Conservation (phyloP, 2,113 vertebrate genomes). For the Scatophagus argus region DNA sequence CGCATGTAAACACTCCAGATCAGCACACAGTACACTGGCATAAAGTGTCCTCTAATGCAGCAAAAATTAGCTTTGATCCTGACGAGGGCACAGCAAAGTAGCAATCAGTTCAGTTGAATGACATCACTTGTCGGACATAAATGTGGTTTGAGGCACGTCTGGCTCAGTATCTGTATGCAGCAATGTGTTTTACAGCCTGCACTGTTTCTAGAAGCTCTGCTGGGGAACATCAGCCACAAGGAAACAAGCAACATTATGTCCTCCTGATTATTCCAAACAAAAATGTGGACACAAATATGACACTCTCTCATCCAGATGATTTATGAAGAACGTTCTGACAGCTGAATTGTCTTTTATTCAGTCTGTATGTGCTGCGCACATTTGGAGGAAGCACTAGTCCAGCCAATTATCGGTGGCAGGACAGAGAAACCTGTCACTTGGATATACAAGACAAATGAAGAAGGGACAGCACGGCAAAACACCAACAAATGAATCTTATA, state of each 20-base stretch:
- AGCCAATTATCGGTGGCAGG: conserved; percentile 72
- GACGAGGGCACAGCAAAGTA: conserved; percentile 47
- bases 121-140: conserved; percentile 49
- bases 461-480: conserved; percentile 44
- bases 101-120: conserved; percentile 55
- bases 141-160: conserved; percentile 16
- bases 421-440: conserved; percentile 67
- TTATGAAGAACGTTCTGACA: conserved; percentile 67
- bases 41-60: conserved; percentile 68
- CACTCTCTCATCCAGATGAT: conserved; percentile 71
- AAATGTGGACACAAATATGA: conserved; percentile 67
- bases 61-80: conserved; percentile 72
- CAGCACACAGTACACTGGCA: conserved; percentile 60
- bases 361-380: conserved; percentile 53
- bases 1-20: conserved; percentile 77
- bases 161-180: conserved; percentile 35
- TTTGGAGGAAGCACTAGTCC: conserved; percentile 55
- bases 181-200: conserved; percentile 49
- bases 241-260: conserved; percentile 66
- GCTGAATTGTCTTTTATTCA: conserved; percentile 58
- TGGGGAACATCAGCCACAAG: conserved; percentile 38
- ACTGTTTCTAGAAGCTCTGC: conserved; percentile 49
- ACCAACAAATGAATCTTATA: conserved; percentile 41
- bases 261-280: conserved; percentile 66
- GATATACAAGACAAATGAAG: conserved; percentile 60